phyloP scores from a whole-genome alignment of 1,140 invertebrate species.

The Drosophila littoralis region DNA sequence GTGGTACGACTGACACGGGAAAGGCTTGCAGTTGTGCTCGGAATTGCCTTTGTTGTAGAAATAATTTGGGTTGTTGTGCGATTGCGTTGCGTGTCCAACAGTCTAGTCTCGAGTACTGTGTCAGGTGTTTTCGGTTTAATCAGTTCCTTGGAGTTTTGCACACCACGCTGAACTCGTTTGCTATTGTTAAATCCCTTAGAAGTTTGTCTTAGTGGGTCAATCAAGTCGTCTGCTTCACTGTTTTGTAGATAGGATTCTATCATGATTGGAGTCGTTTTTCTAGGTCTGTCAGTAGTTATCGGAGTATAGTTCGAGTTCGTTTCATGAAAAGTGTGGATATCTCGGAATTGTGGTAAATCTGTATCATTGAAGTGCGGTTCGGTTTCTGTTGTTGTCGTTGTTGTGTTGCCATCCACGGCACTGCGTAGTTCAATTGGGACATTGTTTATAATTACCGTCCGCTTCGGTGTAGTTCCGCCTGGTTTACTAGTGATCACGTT shows the following conservation, averaged over 20 bases:
- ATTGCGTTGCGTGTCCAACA: constrained; percentile 38
- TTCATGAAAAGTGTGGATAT: constrained; percentile 1
- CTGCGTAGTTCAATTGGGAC: constrained; percentile 69
- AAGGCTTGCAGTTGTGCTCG: constrained; percentile 12
- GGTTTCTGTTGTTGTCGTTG: constrained; percentile 3
- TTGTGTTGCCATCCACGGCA: constrained; percentile 44
- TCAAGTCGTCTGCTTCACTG: background rate
- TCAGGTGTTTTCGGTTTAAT: constrained; percentile 2
- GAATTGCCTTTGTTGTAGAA: background rate
- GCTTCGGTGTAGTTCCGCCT: constrained; percentile 29
- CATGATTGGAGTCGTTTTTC: background rate
- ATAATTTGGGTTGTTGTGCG: background rate
- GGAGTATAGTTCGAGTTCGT: background rate
- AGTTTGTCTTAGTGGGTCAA: constrained; percentile 1
- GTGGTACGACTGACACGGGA: constrained; percentile 39
- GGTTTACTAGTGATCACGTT: constrained; percentile 51
- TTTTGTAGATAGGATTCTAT: background rate
- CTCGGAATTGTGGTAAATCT: constrained; percentile 3
- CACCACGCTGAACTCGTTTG: constrained; percentile 1
- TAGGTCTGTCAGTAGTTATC: background rate
- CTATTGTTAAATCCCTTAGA: background rate
- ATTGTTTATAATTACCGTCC: constrained; percentile 77
- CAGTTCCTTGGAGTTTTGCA: background rate
- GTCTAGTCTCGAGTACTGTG: constrained; percentile 3
- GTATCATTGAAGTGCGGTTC: constrained; percentile 4